Evolutionary conservation across 2,888 invertebrate species (phyloP).

Genomic region (Subacronicta megacephala): DNA sequence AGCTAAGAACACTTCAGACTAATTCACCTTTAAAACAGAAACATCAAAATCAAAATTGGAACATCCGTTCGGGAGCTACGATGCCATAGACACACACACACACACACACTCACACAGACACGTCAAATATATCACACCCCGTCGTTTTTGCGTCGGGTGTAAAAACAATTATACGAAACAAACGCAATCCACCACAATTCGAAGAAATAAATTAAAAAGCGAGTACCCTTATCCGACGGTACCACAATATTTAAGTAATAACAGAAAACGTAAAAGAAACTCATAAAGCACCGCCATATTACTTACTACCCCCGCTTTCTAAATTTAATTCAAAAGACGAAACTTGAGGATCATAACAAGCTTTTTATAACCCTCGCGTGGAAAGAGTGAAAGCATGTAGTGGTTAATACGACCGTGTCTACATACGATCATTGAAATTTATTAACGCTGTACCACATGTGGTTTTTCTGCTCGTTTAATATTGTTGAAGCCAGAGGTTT

Average conservation of each 20-base stretch:
- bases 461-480: slow-evolving; percentile 12
- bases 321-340: slow-evolving; percentile 52
- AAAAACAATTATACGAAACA: slow-evolving; percentile 6
- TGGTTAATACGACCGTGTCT: slow-evolving; percentile 29
- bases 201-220: slow-evolving; percentile 31
- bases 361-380: slow-evolving; percentile 48
- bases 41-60: too few species aligned
- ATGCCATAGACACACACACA: too few species aligned
- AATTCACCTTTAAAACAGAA: too few species aligned
- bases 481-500: slow-evolving; percentile 1
- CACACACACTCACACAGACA: too few species aligned
- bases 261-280: slow-evolving; percentile 32
- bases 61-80: too few species aligned
- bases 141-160: too few species aligned
- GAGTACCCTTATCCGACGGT: not conserved
- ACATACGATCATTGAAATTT: slow-evolving; percentile 48
- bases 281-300: slow-evolving; percentile 37
- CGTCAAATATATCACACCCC: too few species aligned
- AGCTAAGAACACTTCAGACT: too few species aligned
- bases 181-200: slow-evolving; percentile 9
- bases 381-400: slow-evolving; percentile 33
- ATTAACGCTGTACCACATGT: slow-evolving; percentile 18
- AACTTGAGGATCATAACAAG: slow-evolving; percentile 46
- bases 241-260: slow-evolving; percentile 39
- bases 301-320: slow-evolving; percentile 45